Evolutionary conservation across 2,888 invertebrate genomes (phyloP), one percentile per base, ranked within the genome.

Genomic region (Leucophora obtusa): DNA sequence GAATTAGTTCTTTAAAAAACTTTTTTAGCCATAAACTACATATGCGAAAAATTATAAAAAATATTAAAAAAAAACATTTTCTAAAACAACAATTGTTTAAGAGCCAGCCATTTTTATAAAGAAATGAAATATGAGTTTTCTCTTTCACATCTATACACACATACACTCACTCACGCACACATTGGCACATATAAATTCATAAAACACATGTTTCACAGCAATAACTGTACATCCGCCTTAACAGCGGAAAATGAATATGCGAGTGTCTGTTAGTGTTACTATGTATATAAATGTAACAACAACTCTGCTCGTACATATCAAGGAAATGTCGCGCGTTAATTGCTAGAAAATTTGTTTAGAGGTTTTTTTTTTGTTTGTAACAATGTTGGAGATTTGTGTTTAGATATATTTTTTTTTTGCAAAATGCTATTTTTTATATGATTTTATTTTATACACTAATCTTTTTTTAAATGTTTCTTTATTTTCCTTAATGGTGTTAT

Each of bases 281-380:
- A n/a, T 56, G 8, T 35, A 21, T 53, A 14, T 54, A 33, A 7
- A 53, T 28, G 17, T 66, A 5, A 28, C 60, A 66, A 28, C 60
- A 74, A 69, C 15, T 18, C 28, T 70, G 50, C n/a, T n/a, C n/a
- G n/a, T n/a, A n/a, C 17, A 43, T 60, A 66, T 63, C 53, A 63
- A 54, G 76, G 65, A 73, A 70, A 76, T 73, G 60, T 76, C 53
- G 54, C 54, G 63, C 69, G 56, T 76, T 81, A 76, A 81, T 76
- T 76, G 80, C 60, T 73, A 53, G 43, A 76, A 73, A 73, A 73
- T 76, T 73, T 73, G 21, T 70, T 73, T 59, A 60, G 60, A 51
- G 68, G 51, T 51, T 51, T 17, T 54, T 51, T 35, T 68, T 38
- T 15, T 35, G 18, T 35, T 50, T 15, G 21, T 62, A 15, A 5